Conservation (phyloP, 2,797 vertebrate genomes). For the Jordanella pulchra region DNA sequence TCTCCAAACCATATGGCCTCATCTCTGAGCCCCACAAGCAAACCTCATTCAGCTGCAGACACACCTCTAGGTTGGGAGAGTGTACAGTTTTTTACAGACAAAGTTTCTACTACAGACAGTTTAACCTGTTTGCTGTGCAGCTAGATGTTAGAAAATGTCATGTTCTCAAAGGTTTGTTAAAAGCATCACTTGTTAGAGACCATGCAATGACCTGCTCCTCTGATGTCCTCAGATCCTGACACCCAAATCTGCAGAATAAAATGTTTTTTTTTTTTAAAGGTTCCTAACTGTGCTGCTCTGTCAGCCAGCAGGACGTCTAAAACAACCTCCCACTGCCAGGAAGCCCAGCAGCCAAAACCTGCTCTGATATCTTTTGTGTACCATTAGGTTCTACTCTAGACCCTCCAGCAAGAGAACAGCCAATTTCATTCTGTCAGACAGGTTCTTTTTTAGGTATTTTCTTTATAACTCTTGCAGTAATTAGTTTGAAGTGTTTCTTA, state of each 20-base stretch:
- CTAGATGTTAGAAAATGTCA: too few species aligned
- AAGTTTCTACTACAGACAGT: not conserved
- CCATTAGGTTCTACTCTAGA: too few species aligned
- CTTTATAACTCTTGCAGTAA: too few species aligned
- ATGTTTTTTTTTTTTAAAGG: not conserved
- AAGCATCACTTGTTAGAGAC: not conserved
- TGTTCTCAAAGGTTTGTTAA: too few species aligned
- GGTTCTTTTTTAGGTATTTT: not conserved
- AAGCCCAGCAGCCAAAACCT: too few species aligned
- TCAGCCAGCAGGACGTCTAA: too few species aligned
- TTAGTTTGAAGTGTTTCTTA: too few species aligned
- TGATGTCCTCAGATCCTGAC: not conserved
- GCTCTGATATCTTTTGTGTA: too few species aligned
- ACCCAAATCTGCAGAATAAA: too few species aligned
- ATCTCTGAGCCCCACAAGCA: not conserved
- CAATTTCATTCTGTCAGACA: not conserved
- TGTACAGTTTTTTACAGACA: not conserved
- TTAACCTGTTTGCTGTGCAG: too few species aligned
- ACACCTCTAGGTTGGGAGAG: not conserved
- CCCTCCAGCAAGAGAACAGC: too few species aligned
- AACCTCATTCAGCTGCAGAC: conserved; percentile 1
- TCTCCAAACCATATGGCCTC: conserved; percentile 83
- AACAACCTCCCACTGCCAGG: too few species aligned
- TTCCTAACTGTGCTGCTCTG: not conserved
- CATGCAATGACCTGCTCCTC: not conserved